phyloP scores from a whole-genome alignment of 1,140 invertebrate species.

The Drosophila orena region DNA sequence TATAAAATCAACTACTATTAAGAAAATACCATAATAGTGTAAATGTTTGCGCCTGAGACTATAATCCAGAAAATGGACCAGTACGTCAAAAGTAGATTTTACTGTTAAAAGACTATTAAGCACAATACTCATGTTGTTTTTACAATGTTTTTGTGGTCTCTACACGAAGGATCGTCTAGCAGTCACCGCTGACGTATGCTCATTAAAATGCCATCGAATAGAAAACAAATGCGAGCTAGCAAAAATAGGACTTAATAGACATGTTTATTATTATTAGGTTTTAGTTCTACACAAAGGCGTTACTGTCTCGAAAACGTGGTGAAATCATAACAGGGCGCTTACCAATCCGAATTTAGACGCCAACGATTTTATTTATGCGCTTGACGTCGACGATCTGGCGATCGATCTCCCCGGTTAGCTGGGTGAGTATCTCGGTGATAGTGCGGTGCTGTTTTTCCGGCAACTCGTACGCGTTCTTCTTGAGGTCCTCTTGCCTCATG shows the following conservation, averaged over 20 bases:
- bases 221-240: neutral
- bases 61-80: no score
- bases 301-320: slow-evolving; percentile 17
- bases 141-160: neutral
- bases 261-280: slow-evolving; percentile 42
- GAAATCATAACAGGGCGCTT: slow-evolving; percentile 17
- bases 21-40: no score
- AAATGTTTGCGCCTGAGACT: neutral
- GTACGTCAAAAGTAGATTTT: no score
- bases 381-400: slow-evolving; percentile 77
- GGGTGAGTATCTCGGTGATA: slow-evolving; percentile 76
- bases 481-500: slow-evolving; percentile 61
- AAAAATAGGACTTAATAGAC: slow-evolving; percentile 29
- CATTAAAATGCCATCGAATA: neutral
- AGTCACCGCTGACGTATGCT: slow-evolving; percentile 8
- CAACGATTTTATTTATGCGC: slow-evolving; percentile 78
- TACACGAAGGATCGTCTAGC: slow-evolving; percentile 14
- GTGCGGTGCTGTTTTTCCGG: slow-evolving; percentile 76
- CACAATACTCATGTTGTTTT: neutral
- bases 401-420: slow-evolving; percentile 72
- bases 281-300: slow-evolving; percentile 12
- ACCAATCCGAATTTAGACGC: slow-evolving; percentile 35
- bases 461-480: slow-evolving; percentile 61
- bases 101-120: neutral
- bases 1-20: neutral